These are phyloP conservation scores for Aramus guarauna DNA, from an alignment of 2,113 vertebrate genomes.

Conservation along the genomic window DNA sequence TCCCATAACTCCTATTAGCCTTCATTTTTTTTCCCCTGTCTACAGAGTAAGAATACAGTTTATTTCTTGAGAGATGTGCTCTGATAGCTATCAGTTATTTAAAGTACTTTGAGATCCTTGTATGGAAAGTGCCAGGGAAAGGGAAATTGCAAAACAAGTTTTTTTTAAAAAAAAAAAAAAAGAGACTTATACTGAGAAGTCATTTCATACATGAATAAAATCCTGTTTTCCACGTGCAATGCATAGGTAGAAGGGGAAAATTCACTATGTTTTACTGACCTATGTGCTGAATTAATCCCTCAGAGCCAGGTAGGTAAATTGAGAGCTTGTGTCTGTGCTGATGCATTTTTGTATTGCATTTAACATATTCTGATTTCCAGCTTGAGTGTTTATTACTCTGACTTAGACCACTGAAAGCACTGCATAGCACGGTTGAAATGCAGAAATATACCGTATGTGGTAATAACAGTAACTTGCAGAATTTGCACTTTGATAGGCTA, in stretches of 20 bases:
- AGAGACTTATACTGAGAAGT: background rate
- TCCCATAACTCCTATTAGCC: background rate
- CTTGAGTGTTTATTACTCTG: background rate
- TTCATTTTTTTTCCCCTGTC: background rate
- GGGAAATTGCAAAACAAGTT: background rate
- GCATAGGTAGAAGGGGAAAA: background rate
- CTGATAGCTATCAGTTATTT: background rate
- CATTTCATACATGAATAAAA: background rate
- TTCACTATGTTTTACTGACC: background rate
- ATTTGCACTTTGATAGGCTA: background rate
- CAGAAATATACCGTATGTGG: background rate
- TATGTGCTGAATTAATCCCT: background rate
- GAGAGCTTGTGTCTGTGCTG: background rate
- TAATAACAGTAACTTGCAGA: background rate
- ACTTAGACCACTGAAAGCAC: background rate
- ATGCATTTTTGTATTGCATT: conserved; percentile 1
- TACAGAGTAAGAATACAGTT: background rate
- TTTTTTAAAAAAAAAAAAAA: background rate
- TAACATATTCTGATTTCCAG: background rate
- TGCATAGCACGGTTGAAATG: background rate
- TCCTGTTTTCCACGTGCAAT: background rate
- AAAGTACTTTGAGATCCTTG: background rate
- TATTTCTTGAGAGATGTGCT: background rate
- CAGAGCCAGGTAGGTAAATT: background rate
- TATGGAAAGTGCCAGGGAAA: background rate